These are phyloP conservation scores for Sebastes taczanowskii DNA, from an alignment of 2,797 vertebrate species.

Conservation along the genomic window DNA sequence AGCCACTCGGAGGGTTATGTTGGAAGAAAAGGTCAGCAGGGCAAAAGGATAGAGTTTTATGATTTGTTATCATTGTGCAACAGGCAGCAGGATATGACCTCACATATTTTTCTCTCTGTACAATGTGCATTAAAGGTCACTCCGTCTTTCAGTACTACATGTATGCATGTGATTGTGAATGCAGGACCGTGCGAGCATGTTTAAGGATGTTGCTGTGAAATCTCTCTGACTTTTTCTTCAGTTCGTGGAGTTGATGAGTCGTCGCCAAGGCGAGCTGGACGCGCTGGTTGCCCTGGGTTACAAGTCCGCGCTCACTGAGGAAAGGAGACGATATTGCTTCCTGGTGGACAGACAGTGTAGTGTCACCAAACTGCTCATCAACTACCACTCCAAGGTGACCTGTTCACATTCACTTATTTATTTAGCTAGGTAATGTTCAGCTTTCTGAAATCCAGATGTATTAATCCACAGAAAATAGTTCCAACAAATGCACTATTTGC, in stretches of 20 bases:
- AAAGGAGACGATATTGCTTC: slow-evolving; percentile 88
- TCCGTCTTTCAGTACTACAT: neutral
- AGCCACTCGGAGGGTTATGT: neutral
- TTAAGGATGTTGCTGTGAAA: neutral
- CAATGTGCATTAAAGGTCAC: slow-evolving; percentile 51
- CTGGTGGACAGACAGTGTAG: slow-evolving; percentile 89
- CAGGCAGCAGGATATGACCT: slow-evolving; percentile 66
- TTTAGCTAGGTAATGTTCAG: neutral
- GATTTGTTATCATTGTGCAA: slow-evolving; percentile 37
- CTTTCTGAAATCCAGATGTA: neutral
- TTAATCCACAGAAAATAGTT: neutral
- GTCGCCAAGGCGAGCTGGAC: slow-evolving; percentile 87
- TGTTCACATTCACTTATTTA: neutral
- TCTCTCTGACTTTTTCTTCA: slow-evolving; percentile 42
- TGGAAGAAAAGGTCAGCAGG: slow-evolving; percentile 48
- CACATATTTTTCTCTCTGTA: slow-evolving; percentile 17
- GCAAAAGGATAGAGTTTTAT: slow-evolving; percentile 8
- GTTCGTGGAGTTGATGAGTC: slow-evolving; percentile 90
- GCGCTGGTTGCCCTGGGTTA: slow-evolving; percentile 86
- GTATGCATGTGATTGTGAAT: neutral
- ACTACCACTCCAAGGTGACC: slow-evolving; percentile 88
- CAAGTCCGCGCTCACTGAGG: slow-evolving; percentile 87
- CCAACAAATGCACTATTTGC: neutral
- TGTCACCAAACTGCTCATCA: slow-evolving; percentile 88
- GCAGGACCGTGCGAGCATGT: neutral